These are phyloP conservation scores for Cyprinodon brontotheroides DNA, from an alignment of 2,113 vertebrate species.

Conservation along the genomic window DNA sequence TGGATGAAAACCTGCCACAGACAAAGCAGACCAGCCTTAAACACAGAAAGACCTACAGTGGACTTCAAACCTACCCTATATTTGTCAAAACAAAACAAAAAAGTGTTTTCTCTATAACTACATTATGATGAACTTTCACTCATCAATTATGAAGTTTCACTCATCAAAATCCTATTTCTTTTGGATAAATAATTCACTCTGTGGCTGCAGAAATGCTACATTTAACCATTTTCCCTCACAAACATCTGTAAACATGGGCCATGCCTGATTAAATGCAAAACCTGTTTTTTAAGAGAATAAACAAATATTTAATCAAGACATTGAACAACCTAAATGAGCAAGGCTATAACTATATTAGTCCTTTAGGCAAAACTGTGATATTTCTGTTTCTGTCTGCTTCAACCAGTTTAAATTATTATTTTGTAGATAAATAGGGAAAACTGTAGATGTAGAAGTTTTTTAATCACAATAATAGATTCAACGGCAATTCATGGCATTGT, in stretches of 20 bases:
- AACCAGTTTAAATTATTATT: neutral
- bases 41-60: too few relatives aligned
- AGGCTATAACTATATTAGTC: neutral
- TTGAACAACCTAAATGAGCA: neutral
- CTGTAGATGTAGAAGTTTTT: neutral
- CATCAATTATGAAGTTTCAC: neutral
- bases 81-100: too few relatives aligned
- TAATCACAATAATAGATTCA: neutral
- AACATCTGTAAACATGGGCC: neutral
- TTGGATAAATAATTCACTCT: constrained; percentile 3
- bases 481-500: neutral
- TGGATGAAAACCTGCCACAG: neutral
- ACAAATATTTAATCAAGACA: too few relatives aligned
- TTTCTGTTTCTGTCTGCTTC: neutral
- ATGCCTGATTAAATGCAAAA: neutral
- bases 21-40: neutral
- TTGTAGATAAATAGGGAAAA: neutral
- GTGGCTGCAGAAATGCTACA: neutral
- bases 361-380: neutral
- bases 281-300: neutral
- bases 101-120: too few relatives aligned
- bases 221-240: neutral
- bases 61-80: too few relatives aligned
- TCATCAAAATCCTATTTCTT: neutral
- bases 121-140: neutral